Conservation (phyloP, 2,113 vertebrate species). For the Sialia sialis region DNA sequence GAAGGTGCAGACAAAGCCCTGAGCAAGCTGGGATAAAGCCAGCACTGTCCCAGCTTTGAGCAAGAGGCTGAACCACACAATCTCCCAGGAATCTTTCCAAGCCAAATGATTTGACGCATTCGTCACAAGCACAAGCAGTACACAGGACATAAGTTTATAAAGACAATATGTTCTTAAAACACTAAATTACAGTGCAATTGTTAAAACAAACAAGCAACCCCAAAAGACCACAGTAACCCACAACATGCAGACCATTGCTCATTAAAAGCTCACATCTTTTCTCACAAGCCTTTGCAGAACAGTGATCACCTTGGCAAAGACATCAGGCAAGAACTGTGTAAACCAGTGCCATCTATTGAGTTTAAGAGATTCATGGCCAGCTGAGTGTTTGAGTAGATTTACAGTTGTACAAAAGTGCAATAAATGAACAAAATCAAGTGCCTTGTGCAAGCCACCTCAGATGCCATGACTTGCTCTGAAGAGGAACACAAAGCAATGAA, state of each 20-base stretch:
- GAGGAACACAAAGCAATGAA: background rate
- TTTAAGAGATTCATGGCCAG: background rate
- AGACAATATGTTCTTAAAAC: background rate
- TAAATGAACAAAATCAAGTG: background rate
- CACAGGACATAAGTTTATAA: background rate
- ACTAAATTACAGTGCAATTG: background rate
- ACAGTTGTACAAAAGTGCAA: background rate
- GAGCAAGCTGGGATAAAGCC: background rate
- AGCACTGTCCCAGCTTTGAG: background rate
- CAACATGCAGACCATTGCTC: background rate
- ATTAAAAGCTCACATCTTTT: background rate
- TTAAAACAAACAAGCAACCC: background rate
- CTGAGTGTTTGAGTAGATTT: background rate
- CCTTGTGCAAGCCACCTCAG: background rate
- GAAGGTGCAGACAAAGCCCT: background rate
- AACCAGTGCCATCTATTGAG: background rate
- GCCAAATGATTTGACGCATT: background rate
- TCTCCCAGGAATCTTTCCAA: background rate
- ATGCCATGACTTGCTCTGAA: background rate
- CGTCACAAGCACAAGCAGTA: background rate
- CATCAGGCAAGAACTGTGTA: background rate
- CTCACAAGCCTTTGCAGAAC: background rate
- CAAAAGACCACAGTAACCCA: background rate
- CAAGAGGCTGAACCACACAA: background rate
- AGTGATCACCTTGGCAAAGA: background rate